Evolutionary conservation across 2,888 invertebrate genomes (phyloP).

Genomic region (Salpingus planirostris): DNA sequence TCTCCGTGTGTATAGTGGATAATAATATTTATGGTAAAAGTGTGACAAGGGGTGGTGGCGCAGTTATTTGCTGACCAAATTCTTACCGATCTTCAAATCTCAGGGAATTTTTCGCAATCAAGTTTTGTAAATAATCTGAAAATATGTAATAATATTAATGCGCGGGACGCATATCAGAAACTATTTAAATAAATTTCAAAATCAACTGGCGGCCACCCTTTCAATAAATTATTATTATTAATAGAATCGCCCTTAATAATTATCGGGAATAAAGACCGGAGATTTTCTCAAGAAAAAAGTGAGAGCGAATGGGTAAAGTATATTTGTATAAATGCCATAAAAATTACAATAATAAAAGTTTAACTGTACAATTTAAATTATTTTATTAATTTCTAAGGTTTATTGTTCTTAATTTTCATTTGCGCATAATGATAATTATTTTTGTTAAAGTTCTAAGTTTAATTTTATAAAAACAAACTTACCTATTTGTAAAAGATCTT

Average conservation of each 20-base stretch:
- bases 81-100: constrained; percentile 7
- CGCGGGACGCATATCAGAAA: constrained; percentile 28
- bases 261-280: too few relatives aligned
- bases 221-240: too few relatives aligned
- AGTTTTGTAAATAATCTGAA: constrained; percentile 20
- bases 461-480: constrained; percentile 21
- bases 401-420: constrained; percentile 12
- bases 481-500: constrained; percentile 26
- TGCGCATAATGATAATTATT: constrained; percentile 15
- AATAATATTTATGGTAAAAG: too few relatives aligned
- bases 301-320: neutral
- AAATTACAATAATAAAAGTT: constrained; percentile 8
- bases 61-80: neutral
- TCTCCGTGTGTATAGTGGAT: neutral
- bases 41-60: too few relatives aligned
- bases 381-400: constrained; percentile 14
- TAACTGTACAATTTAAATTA: constrained; percentile 16
- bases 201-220: too few relatives aligned
- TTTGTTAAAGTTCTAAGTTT: constrained; percentile 26
- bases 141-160: constrained; percentile 15
- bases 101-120: constrained; percentile 29
- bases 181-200: too few relatives aligned
- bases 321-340: constrained; percentile 10
- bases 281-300: too few relatives aligned
- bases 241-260: too few relatives aligned